Evolutionary conservation across 2,797 vertebrate species (phyloP), one percentile per base, ranked within the genome.

Genomic region (Sus cebifrons): DNA sequence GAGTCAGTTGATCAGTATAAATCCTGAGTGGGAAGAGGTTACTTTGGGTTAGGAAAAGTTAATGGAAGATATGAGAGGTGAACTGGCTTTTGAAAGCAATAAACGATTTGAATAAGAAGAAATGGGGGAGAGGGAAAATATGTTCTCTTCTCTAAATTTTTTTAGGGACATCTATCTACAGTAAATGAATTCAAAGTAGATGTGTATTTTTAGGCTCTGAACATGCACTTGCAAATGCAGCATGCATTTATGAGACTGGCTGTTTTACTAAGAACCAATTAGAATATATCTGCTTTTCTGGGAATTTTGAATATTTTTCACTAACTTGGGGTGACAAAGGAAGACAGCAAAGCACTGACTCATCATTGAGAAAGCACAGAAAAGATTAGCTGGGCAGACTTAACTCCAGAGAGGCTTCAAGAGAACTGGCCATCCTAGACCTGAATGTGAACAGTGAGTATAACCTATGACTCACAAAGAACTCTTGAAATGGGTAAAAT

Each of bases 201-300:
- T 79, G 32, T 20, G 6, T 84, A 62, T 89, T 95, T 96, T 94
- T 96, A 96, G 95, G 64, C 32, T 91, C 40, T 84, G 56, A 87
- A 49, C 78, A 84, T 70, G 36, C 44, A 70, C 68, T 97, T 87
- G 12, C 93, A 97, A 96, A 79, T 78, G 74, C 21, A 94, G 82
- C 86, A 77, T 74, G 70, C 16, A 77, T 40, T 90, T 96, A 74
- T 86, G 78, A 94, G 54, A 81, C 58, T 81, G 83, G 52, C 58
- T 92, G 25, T 91, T 94, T 95, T 88, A 70, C 68, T 84, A 84
- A 96, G 62, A 94, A 95, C 68, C 86, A 96, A n/a, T 95, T 94
- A 92, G 77, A 92, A 82, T 82, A 67, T n/a, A 40, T 82, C 71
- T 94, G 36, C 49, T 89, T 97, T 96, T 95, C 86, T 90, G 93